Evolutionary conservation across 37 sponge, comb jelly and placozoan species (phyloP), one percentile per base, ranked within the genome.

Genomic region (Petrosia ficiformis): DNA sequence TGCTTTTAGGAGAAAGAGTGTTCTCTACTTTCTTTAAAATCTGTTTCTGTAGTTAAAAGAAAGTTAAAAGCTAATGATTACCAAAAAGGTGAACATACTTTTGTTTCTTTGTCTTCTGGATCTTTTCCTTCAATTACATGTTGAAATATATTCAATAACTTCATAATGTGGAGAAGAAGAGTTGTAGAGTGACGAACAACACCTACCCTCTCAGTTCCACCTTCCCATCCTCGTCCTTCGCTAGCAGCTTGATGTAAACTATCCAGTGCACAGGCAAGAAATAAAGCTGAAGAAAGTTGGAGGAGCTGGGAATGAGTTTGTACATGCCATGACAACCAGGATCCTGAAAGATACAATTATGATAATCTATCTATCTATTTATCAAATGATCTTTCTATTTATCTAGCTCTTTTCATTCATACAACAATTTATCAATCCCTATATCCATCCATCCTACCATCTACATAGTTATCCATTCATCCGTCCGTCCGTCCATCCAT

Each of bases 51-150:
- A 6, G 63, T n/a, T 16, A 25, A n/a, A n/a, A n/a, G n/a, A n/a
- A n/a, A n/a, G n/a, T 48, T 48, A 48, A 48, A 19, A 48, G 14
- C 8, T 19, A 48, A 48, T 48, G 14, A 48, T 19, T 8, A 48
- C 54, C 8, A 19, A 8, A 48, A 48, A 48, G 14, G 8, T 48
- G 8, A 19, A 14, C 14, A 48, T 48, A 19, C 14, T 48, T 19
- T 14, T 48, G 8, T 39, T 26, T 79, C 79, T 21, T 74, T 70
- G 30, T 39, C 39, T 30, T 89, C 90, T 33, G 85, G 74, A 0
- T 84, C 85, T 37, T 73, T 80, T 10, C 71, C 67, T 48, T 89
- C 90, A 32, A 89, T 84, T 42, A 89, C 61, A 42, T 89, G 90
- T 32, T 66, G 67, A 71, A 84, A 84, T 30, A 89, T 30, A 66